Base-by-base conservation (phyloP, 2,888 invertebrate genomes). In the Spisula solida region DNA sequence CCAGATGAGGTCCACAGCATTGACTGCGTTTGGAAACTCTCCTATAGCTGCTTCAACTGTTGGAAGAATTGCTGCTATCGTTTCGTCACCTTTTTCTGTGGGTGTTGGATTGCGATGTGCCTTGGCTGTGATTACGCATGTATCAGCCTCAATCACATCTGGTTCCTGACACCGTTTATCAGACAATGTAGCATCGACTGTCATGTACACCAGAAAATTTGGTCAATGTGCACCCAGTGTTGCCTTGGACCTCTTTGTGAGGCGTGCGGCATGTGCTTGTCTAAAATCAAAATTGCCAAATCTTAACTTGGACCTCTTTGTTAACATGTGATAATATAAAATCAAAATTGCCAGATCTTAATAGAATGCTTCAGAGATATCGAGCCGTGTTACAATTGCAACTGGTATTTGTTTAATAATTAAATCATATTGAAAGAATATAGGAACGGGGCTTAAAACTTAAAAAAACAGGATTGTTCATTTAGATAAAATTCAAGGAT, bases 21-120 rank as follows among this genome's bases (percentile, higher is more conserved):
- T 0, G 98, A 98, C 95, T 98, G 98, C 96, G 98, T 98, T 79
- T 98, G 98, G 98, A 97, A 97, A 18, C 96, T 98, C 78, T 97
- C 98, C 95, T 97, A 97, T 94, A 88, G 41, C 12, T 94, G 98
- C 96, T 98, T 98, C 97, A 97, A 97, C 81, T 97, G 97, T 93
- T 97, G 98, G 47, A 97, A 97, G 93, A 97, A 97, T 95, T 97
- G 97, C 96, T 98, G 98, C 96, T 98, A 98, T 97, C 97, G 97
- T 18, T 95, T 98, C 81, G 97, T 98, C 70, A 97, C 98, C 0
- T 97, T 98, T 82, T 94, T 98, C 41, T 97, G 97, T 12, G 98
- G 98, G 0, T 98, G 98, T 14, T 97, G 98, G 47, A 97, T 97
- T 85, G 98, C 98, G 0, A 97, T 98, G 90, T 96, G 97, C 92